These are phyloP conservation scores for Turdus rufiventris DNA, from an alignment of 2,113 vertebrate species.

Conservation along the genomic window DNA sequence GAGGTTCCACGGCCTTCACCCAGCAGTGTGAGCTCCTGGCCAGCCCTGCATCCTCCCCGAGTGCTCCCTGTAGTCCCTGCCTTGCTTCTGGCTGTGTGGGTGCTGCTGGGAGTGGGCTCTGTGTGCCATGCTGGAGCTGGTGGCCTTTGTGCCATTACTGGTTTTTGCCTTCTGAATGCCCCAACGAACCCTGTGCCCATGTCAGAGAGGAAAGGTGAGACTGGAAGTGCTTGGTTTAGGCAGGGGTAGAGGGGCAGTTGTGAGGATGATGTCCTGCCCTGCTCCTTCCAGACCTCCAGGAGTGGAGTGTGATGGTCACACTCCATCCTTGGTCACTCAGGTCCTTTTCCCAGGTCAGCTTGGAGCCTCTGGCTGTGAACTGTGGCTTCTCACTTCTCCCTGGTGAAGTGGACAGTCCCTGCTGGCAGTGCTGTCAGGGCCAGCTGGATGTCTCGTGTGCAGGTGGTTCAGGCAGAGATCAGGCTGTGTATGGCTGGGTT, in stretches of 20 bases:
- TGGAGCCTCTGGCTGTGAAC: background rate
- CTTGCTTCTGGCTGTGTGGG: background rate
- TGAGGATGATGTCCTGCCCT: background rate
- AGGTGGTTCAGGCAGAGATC: background rate
- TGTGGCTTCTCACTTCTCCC: background rate
- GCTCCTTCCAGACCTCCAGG: background rate
- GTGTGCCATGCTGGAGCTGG: background rate
- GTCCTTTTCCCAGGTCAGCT: background rate
- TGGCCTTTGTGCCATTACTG: background rate
- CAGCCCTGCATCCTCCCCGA: background rate
- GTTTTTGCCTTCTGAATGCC: background rate
- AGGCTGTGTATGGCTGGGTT: background rate
- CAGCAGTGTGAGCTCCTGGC: background rate
- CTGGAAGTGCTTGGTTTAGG: background rate
- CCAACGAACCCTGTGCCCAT: background rate
- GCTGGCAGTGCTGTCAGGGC: background rate
- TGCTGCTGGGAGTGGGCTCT: background rate
- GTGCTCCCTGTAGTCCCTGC: background rate
- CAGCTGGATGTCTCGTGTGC: accelerated
- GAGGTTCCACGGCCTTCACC: background rate
- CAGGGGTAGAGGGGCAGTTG: accelerated
- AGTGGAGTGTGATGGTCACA: background rate
- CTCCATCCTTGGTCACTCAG: background rate
- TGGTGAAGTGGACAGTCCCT: accelerated
- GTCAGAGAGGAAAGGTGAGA: background rate